Evolutionary conservation across 2,113 vertebrate species (phyloP).

Genomic region (Pomatostomus ruficeps): DNA sequence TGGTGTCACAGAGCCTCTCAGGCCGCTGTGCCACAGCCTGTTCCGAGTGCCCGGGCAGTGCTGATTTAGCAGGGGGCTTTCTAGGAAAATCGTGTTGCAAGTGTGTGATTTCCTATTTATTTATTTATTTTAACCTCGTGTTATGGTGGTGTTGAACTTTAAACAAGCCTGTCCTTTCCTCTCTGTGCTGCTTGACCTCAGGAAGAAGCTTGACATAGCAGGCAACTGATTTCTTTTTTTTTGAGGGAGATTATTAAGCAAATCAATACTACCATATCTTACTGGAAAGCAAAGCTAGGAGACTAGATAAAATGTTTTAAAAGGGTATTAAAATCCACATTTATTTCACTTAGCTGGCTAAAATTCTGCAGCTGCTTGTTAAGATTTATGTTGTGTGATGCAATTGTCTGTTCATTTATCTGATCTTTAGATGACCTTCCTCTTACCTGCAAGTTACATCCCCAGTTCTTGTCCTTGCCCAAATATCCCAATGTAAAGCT

Average conservation of each 20-base stretch:
- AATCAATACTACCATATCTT: background rate
- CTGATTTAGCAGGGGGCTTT: slow-evolving; percentile 56
- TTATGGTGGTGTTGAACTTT: background rate
- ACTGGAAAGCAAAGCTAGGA: background rate
- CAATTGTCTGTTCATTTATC: background rate
- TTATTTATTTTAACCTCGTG: background rate
- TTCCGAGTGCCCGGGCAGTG: background rate
- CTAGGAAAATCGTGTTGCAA: slow-evolving; percentile 51
- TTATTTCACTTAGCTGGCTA: background rate
- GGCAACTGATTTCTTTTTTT: background rate
- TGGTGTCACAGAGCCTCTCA: background rate
- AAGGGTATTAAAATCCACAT: background rate
- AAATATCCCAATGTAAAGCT: background rate
- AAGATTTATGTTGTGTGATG: background rate
- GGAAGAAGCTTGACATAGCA: background rate
- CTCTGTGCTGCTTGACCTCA: background rate
- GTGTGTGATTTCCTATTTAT: background rate
- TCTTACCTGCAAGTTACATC: background rate
- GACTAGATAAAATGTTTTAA: background rate
- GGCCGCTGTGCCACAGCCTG: background rate
- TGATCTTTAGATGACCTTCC: background rate
- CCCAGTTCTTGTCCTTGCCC: background rate
- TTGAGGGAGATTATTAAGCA: background rate
- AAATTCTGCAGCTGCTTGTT: background rate
- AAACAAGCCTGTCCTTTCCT: background rate